Evolutionary conservation across 2,888 invertebrate genomes (phyloP).

Genomic region (Bruchidius siliquastri): DNA sequence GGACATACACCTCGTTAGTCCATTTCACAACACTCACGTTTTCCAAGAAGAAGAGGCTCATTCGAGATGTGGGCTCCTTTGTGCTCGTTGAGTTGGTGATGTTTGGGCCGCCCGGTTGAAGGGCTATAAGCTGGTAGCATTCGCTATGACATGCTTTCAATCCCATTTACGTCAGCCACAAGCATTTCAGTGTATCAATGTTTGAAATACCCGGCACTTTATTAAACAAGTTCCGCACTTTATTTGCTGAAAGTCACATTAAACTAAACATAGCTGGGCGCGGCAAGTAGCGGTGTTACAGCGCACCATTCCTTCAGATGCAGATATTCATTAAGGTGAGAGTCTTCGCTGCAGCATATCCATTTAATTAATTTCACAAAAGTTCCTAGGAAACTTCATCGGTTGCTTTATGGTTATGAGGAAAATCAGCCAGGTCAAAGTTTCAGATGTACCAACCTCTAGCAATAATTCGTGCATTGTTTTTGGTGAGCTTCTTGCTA

Average conservation of each 20-base stretch:
- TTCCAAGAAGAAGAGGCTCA: too few species aligned
- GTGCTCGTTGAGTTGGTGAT: too few species aligned
- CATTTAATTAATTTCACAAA: background rate
- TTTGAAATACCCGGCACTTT: background rate
- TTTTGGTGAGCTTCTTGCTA: too few species aligned
- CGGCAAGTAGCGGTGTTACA: background rate
- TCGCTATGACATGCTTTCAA: too few species aligned
- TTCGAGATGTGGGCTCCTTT: too few species aligned
- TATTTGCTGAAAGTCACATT: background rate
- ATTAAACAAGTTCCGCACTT: background rate
- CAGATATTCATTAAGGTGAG: background rate
- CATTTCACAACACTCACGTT: too few species aligned
- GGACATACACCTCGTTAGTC: too few species aligned
- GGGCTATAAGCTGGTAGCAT: too few species aligned
- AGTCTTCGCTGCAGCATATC: background rate
- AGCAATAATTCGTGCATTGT: background rate
- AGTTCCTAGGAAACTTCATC: background rate
- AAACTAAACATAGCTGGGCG: background rate
- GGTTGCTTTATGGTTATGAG: background rate
- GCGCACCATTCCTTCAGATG: background rate
- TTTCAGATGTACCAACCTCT: background rate
- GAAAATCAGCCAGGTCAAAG: background rate
- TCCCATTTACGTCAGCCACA: background rate
- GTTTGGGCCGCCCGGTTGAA: too few species aligned
- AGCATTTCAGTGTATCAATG: background rate